These are phyloP conservation scores for Scortum barcoo DNA, from an alignment of 2,113 vertebrate species.

Conservation along the genomic window DNA sequence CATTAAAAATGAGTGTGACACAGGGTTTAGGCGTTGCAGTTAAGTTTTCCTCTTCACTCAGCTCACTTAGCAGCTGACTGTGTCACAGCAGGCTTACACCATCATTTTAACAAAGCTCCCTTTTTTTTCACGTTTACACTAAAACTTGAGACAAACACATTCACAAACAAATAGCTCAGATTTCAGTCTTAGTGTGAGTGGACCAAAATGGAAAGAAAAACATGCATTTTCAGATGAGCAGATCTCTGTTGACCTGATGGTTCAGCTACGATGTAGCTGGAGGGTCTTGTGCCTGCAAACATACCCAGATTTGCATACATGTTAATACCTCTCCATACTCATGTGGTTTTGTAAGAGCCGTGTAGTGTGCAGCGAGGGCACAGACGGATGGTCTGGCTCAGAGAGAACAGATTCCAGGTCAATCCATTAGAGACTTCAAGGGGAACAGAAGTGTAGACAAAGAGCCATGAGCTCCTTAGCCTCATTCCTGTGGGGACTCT, in stretches of 20 bases:
- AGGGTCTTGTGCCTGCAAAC: not conserved
- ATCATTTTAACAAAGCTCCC: not conserved
- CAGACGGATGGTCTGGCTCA: slow-evolving; percentile 19
- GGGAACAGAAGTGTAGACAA: slow-evolving; percentile 55
- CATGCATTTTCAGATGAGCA: not conserved
- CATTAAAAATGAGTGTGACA: not conserved
- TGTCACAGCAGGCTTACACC: not conserved
- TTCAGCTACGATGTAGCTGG: not conserved
- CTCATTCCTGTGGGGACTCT: slow-evolving; percentile 45
- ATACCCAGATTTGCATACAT: not conserved
- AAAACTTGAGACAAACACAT: not conserved
- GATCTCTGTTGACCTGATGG: no score
- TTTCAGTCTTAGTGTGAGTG: not conserved
- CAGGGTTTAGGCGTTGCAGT: not conserved
- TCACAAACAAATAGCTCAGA: not conserved
- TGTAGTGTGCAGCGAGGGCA: not conserved
- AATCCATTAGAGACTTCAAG: slow-evolving; percentile 53
- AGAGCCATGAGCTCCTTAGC: slow-evolving; percentile 51
- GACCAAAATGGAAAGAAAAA: not conserved
- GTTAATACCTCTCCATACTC: not conserved
- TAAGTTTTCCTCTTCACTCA: not conserved
- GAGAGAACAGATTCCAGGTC: slow-evolving; percentile 49
- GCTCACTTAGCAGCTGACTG: not conserved
- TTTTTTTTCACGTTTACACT: not conserved
- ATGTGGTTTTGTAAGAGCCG: not conserved